Conservation (phyloP, 2,888 invertebrate genomes). For the Pasiphila rectangulata region DNA sequence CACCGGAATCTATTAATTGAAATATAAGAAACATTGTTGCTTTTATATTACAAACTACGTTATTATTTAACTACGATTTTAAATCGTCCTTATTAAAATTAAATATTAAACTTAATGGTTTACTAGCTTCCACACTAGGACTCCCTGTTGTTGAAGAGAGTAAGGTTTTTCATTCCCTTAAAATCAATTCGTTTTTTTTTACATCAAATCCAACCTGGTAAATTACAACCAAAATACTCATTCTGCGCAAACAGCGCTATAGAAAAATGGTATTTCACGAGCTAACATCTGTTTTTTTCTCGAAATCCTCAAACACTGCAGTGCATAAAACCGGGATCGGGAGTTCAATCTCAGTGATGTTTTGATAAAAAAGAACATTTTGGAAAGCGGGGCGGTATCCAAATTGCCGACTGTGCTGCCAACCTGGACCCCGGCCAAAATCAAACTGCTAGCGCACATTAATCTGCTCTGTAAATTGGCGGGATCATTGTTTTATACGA, state of each 20-base stretch:
- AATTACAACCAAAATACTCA: slow-evolving; percentile 9
- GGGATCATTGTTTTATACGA: slow-evolving; percentile 53
- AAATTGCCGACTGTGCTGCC: slow-evolving; percentile 57
- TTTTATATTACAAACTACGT: too few species aligned
- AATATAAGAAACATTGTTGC: too few species aligned
- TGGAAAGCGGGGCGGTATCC: slow-evolving; percentile 42
- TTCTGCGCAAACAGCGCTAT: slow-evolving; percentile 15
- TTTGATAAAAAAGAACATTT: slow-evolving; percentile 47
- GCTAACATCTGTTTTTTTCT: slow-evolving; percentile 14
- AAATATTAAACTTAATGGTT: too few species aligned
- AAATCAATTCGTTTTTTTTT: slow-evolving; percentile 9
- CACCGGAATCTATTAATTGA: too few species aligned
- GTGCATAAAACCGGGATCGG: slow-evolving; percentile 34
- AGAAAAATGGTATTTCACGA: slow-evolving; percentile 22
- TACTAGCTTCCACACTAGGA: too few species aligned
- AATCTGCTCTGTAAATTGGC: slow-evolving; percentile 54
- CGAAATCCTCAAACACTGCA: slow-evolving; percentile 18
- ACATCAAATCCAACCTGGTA: too few species aligned
- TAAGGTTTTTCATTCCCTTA: slow-evolving; percentile 3
- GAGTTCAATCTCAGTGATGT: slow-evolving; percentile 42
- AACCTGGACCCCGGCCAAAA: slow-evolving; percentile 58
- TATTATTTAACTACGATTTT: too few species aligned
- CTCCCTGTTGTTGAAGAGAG: too few species aligned
- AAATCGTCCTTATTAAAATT: too few species aligned
- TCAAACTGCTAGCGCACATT: slow-evolving; percentile 49